phyloP scores from a whole-genome alignment of 2,888 invertebrate genomes.

The Lingula anatina region DNA sequence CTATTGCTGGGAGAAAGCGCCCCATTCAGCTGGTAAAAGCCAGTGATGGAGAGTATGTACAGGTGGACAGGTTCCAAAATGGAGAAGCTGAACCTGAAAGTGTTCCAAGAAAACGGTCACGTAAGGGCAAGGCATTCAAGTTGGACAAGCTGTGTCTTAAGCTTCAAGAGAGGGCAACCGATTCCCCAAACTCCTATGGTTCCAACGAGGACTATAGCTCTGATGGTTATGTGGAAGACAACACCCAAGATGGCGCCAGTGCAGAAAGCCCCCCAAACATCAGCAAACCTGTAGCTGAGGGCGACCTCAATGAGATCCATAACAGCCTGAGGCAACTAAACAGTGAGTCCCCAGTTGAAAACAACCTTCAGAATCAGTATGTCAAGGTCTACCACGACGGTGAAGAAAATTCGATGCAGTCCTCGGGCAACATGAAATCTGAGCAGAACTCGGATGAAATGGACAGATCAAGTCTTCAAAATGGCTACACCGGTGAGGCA shows the following conservation, averaged over 20 bases:
- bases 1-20: neutral
- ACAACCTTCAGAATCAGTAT: neutral
- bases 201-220: conserved; percentile 10
- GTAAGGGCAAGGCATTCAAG: conserved; percentile 83
- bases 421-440: too few relatives aligned
- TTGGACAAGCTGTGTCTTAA: conserved; percentile 59
- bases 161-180: conserved; percentile 28
- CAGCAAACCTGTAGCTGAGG: neutral
- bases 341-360: neutral
- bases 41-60: neutral
- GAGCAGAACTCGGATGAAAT: neutral
- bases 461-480: neutral
- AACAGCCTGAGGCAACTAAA: conserved; percentile 10
- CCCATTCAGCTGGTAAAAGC: neutral
- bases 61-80: too few relatives aligned
- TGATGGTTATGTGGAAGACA: neutral
- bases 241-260: neutral
- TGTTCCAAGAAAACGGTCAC: conserved; percentile 62
- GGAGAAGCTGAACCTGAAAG: too few relatives aligned
- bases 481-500: neutral
- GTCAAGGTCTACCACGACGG: neutral
- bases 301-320: conserved; percentile 4
- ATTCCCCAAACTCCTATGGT: neutral
- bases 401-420: neutral
- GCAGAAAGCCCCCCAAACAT: neutral